Evolutionary conservation across 2,888 invertebrate genomes (phyloP).

Genomic region (Endotricha flammealis): DNA sequence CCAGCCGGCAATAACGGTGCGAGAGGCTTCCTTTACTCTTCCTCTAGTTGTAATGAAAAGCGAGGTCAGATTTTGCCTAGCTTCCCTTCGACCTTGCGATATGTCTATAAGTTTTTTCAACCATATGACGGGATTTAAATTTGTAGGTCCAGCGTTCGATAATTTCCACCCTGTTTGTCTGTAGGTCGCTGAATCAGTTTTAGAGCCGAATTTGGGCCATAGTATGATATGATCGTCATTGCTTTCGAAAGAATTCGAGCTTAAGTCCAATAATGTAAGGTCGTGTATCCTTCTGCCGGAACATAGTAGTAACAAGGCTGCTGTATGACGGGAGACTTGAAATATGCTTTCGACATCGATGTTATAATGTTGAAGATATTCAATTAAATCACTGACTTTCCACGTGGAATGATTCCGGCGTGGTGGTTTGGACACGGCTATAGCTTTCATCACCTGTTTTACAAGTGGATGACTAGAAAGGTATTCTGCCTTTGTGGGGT

Average conservation of each 20-base stretch:
- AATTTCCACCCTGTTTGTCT: neutral
- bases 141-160: neutral
- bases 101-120: neutral
- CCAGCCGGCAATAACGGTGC: conserved; percentile 15
- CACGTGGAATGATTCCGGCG: neutral
- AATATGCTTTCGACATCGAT: neutral
- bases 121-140: neutral
- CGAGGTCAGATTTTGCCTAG: neutral
- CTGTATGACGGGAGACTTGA: conserved; percentile 8
- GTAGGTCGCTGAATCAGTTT: conserved; percentile 1
- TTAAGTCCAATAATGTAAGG: conserved; percentile 6
- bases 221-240: neutral
- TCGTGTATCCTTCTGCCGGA: conserved; percentile 18
- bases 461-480: conserved; percentile 4
- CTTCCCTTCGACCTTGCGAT: neutral
- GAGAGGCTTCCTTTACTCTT: conserved; percentile 8
- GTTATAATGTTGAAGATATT: neutral
- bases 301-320: conserved; percentile 12
- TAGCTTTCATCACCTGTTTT: conserved; percentile 11
- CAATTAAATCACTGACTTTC: neutral
- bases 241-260: neutral
- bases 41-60: neutral
- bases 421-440: conserved; percentile 1
- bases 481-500: neutral
- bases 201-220: conserved; percentile 10